These are phyloP conservation scores for Coptodon bakossiorum DNA, from an alignment of 2,113 vertebrate species.

Conservation along the genomic window DNA sequence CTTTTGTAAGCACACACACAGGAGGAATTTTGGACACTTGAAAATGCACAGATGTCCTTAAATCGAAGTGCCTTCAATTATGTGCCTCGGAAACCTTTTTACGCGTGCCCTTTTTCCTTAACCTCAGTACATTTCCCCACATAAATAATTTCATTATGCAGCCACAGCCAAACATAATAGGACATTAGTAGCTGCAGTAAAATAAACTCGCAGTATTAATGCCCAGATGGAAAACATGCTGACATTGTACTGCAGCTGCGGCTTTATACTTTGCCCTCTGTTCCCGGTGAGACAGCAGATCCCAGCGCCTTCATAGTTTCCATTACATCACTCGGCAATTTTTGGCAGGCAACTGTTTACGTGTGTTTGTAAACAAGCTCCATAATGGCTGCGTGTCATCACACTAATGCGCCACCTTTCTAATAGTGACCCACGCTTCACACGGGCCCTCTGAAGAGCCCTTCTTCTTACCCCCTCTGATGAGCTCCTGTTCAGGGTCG, in stretches of 20 bases:
- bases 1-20: slow-evolving; percentile 63
- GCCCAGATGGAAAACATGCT: not conserved
- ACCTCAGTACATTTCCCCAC: not conserved
- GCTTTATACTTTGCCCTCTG: slow-evolving; percentile 19
- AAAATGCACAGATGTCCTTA: not conserved
- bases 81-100: not conserved
- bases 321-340: slow-evolving; percentile 49
- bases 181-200: not conserved
- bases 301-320: slow-evolving; percentile 49
- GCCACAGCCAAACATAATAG: not conserved
- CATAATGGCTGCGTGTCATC: not conserved
- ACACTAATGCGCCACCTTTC: not conserved
- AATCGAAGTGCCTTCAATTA: not conserved
- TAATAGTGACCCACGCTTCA: not conserved
- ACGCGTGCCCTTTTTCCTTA: not conserved
- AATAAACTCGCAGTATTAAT: not conserved
- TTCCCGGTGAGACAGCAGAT: slow-evolving; percentile 33
- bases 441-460: slow-evolving; percentile 1
- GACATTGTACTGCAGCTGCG: not conserved
- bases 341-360: slow-evolving; percentile 41
- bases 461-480: not conserved
- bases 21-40: not conserved
- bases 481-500: not conserved
- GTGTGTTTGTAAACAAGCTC: slow-evolving; percentile 43
- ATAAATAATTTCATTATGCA: not conserved